Conservation (phyloP, 2,113 vertebrate genomes). For the Propithecus coquereli region DNA sequence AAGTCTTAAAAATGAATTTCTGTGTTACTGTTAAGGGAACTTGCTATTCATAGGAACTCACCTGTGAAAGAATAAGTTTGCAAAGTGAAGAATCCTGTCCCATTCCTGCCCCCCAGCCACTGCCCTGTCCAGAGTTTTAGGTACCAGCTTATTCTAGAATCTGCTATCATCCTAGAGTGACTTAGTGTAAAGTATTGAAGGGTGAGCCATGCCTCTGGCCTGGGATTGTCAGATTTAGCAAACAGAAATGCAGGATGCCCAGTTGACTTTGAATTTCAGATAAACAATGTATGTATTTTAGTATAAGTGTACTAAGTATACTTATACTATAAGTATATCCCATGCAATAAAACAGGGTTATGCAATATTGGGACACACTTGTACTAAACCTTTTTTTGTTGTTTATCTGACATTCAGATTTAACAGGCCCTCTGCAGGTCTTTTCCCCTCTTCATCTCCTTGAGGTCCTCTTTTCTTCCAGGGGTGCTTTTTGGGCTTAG, state of each 20-base stretch:
- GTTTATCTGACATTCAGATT: background rate
- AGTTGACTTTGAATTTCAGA: background rate
- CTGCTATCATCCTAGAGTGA: background rate
- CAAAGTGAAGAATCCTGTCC: background rate
- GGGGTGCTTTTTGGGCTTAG: background rate
- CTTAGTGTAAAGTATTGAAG: background rate
- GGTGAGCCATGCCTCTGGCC: background rate
- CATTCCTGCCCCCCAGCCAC: background rate
- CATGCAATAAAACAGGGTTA: background rate
- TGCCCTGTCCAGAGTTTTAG: background rate
- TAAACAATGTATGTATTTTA: background rate
- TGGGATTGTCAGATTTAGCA: background rate
- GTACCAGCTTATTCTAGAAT: background rate
- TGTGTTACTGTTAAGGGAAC: background rate
- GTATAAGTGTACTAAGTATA: background rate
- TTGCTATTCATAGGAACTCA: background rate
- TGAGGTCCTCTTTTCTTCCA: background rate
- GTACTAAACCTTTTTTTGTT: background rate
- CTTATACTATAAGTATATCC: background rate
- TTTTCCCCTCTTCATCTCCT: background rate
- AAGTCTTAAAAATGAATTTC: conserved; percentile 37
- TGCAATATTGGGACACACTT: background rate
- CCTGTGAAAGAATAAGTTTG: background rate
- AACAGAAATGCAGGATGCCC: background rate
- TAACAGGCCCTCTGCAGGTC: background rate